A percentile compares a stretch with the other conserved stretches of the same genome.
phyloP scores from a whole-genome alignment of 2,113 vertebrate genomes.

The Pterocles orientalis region DNA sequence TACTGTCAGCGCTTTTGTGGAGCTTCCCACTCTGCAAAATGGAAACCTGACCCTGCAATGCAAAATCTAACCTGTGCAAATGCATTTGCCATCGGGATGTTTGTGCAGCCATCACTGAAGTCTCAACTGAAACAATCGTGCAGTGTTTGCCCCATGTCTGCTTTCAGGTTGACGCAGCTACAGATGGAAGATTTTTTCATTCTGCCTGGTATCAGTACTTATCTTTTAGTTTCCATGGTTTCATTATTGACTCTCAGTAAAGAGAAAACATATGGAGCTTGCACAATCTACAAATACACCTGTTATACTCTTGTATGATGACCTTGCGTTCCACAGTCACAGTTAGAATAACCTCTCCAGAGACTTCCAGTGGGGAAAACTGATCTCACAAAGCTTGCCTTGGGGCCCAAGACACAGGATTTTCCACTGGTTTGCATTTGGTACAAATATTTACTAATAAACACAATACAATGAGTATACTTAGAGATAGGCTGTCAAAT shows the following conservation, averaged over 20 bases:
- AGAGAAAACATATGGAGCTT: conserved; percentile 30
- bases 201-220: background rate
- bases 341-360: background rate
- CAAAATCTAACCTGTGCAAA: background rate
- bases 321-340: background rate
- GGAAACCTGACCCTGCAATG: background rate
- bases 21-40: background rate
- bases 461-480: background rate
- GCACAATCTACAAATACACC: conserved; percentile 12
- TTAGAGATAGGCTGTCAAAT: background rate
- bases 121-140: background rate
- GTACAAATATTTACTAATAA: background rate
- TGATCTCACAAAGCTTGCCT: background rate
- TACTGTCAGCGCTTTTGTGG: background rate
- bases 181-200: conserved; percentile 17
- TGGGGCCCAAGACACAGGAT: background rate
- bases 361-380: background rate
- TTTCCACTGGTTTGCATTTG: background rate
- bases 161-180: conserved; percentile 19
- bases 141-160: background rate
- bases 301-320: background rate
- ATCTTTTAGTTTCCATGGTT: conserved; percentile 55
- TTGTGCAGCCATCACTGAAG: background rate
- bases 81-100: background rate
- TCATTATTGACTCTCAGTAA: conserved; percentile 34